Evolutionary conservation across 1,140 invertebrate species (phyloP).

Genomic region (Drosophila orosa): DNA sequence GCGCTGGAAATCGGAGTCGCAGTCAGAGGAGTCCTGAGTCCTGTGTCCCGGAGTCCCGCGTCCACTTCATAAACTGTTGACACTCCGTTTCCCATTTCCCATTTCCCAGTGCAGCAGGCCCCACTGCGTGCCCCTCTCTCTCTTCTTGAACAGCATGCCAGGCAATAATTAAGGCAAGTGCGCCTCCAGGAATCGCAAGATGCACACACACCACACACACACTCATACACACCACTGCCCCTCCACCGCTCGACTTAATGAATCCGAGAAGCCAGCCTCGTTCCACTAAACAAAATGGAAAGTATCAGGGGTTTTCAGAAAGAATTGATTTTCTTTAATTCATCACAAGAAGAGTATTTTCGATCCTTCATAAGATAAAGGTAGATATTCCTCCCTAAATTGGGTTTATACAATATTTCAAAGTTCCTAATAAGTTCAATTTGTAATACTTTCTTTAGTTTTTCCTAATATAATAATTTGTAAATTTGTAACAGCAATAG

Average conservation of each 20-base stretch:
- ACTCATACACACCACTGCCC: conserved; percentile 6
- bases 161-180: conserved; percentile 76
- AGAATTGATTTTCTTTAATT: not conserved
- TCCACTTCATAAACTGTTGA: conserved; percentile 77
- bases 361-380: not conserved
- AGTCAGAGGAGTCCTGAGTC: not conserved
- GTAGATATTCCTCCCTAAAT: not conserved
- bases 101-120: conserved; percentile 16
- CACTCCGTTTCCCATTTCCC: conserved; percentile 58
- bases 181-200: conserved; percentile 62
- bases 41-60: conserved; percentile 4
- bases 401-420: not conserved
- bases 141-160: conserved; percentile 38
- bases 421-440: too few species aligned
- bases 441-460: not conserved
- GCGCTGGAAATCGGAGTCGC: conserved; percentile 4
- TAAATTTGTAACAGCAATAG: too few species aligned
- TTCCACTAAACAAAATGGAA: conserved; percentile 22
- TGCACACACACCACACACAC: conserved; percentile 29
- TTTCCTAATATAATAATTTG: too few species aligned
- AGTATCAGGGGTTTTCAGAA: not conserved
- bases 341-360: not conserved
- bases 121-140: not conserved
- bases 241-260: conserved; percentile 71
- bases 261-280: conserved; percentile 55